Conservation (phyloP, 2,888 invertebrate species). For the Leptopilina myrica region DNA sequence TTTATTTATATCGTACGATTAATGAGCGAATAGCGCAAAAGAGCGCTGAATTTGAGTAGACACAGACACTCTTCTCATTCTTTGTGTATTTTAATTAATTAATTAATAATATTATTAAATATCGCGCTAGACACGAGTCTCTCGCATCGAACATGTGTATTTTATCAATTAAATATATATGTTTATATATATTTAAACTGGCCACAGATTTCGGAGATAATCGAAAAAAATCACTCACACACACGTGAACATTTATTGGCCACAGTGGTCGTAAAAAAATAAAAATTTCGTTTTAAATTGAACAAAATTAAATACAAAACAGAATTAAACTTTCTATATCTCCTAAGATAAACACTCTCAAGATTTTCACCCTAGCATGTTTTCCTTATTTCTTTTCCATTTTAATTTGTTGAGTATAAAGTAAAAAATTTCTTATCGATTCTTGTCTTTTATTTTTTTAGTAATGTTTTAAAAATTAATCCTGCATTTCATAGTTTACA, state of each 20-base stretch:
- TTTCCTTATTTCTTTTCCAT: not conserved
- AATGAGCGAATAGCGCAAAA: constrained; percentile 32
- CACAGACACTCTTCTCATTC: constrained; percentile 6
- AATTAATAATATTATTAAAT: constrained; percentile 15
- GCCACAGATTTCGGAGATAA: constrained; percentile 36
- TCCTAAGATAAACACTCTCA: not conserved
- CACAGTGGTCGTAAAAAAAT: constrained; percentile 32
- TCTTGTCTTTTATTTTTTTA: not conserved
- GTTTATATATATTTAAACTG: constrained; percentile 16
- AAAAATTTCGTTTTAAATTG: constrained; percentile 17
- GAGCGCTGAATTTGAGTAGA: constrained; percentile 14
- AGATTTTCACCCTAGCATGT: constrained; percentile 11
- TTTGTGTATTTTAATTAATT: constrained; percentile 6
- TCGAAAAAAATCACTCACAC: not conserved
- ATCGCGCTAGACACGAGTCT: constrained; percentile 11
- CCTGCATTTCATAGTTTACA: not conserved
- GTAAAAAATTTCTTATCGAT: constrained; percentile 8
- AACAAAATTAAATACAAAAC: not conserved
- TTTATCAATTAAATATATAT: not conserved
- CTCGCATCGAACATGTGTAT: constrained; percentile 38
- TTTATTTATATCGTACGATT: constrained; percentile 18
- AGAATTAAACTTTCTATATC: not conserved
- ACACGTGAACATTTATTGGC: constrained; percentile 11
- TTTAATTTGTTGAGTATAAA: not conserved
- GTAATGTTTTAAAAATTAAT: not conserved